Conservation (phyloP, 2,113 vertebrate species). For the Phalacrocorax brasilianus region DNA sequence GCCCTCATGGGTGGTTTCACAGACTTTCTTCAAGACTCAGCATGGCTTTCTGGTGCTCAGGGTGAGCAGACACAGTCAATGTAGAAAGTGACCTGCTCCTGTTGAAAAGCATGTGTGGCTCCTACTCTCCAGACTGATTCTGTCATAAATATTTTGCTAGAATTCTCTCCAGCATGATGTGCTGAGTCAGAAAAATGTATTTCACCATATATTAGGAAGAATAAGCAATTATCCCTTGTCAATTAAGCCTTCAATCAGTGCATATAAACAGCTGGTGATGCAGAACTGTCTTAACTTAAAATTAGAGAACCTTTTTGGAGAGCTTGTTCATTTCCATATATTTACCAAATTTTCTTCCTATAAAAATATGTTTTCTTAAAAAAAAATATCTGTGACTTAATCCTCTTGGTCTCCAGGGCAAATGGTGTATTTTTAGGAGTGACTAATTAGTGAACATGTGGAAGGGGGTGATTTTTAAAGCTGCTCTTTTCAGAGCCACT, state of each 20-base stretch:
- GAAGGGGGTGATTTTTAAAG: background rate
- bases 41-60: background rate
- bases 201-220: conserved; percentile 34
- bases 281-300: conserved; percentile 39
- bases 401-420: conserved; percentile 17
- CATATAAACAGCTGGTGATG: conserved; percentile 48
- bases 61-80: background rate
- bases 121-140: background rate
- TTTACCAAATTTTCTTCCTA: conserved; percentile 2
- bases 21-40: background rate
- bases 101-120: background rate
- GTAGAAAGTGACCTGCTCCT: background rate
- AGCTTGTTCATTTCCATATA: conserved; percentile 20
- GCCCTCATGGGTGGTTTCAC: background rate
- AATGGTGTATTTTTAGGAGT: conserved; percentile 40
- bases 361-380: background rate
- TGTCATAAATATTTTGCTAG: background rate
- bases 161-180: background rate
- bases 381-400: conserved; percentile 7
- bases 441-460: background rate
- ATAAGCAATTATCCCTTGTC: conserved; percentile 56
- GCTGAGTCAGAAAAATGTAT: conserved; percentile 37
- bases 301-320: conserved; percentile 46
- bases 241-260: conserved; percentile 47
- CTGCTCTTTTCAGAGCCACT: background rate